Percentiles rank a stretch among this genome's conserved stretches.
phyloP scores from a whole-genome alignment of 2,888 invertebrate genomes.

The Agrochola lychnidis region DNA sequence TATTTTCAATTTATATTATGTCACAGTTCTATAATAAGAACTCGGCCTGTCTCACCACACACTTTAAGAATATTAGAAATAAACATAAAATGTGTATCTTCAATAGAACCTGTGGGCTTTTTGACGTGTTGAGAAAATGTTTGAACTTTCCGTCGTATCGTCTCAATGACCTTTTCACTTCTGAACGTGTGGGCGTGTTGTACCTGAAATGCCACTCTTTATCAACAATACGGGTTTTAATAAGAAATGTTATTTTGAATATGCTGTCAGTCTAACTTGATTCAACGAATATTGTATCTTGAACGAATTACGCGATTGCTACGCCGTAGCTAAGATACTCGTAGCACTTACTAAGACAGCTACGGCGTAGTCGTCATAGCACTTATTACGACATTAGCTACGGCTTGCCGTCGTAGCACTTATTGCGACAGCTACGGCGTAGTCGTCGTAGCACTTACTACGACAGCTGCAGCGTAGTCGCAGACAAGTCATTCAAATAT shows the following conservation, averaged over 20 bases:
- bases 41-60: neutral
- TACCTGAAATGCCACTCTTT: slow-evolving; percentile 25
- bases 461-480: neutral
- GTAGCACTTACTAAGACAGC: neutral
- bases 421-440: neutral
- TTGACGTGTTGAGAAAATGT: slow-evolving; percentile 4
- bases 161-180: slow-evolving; percentile 40
- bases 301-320: neutral
- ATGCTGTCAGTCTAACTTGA: neutral
- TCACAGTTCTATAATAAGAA: slow-evolving; percentile 1
- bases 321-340: slow-evolving; percentile 1
- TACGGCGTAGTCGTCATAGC: neutral
- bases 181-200: slow-evolving; percentile 29
- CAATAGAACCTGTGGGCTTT: neutral
- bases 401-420: neutral
- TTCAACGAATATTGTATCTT: neutral
- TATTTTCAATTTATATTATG: neutral
- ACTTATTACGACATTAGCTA: too few species aligned
- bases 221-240: neutral
- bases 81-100: slow-evolving; percentile 4
- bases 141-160: slow-evolving; percentile 23
- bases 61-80: slow-evolving; percentile 3
- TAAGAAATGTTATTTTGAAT: slow-evolving; percentile 1
- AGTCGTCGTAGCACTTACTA: neutral
- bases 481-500: too few species aligned